phyloP scores from a whole-genome alignment of 2,113 vertebrate genomes.

The Xenus cinereus region DNA sequence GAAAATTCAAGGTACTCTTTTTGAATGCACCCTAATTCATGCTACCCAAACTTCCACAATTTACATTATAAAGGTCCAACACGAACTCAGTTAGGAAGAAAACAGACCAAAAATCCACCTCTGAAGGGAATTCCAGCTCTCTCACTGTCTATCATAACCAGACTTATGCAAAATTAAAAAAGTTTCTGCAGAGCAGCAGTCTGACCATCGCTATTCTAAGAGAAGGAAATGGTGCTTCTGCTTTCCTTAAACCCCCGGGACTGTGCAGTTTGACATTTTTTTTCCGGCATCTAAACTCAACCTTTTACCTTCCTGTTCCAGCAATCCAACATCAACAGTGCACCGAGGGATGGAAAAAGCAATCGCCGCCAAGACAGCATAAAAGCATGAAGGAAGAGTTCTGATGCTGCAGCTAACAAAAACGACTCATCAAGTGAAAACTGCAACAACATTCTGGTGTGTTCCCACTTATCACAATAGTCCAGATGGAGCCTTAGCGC shows the following conservation, averaged over 20 bases:
- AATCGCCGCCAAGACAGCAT: neutral
- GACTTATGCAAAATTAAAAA: neutral
- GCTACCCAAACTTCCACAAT: neutral
- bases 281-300: neutral
- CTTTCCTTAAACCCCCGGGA: neutral
- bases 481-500: neutral
- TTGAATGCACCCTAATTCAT: neutral
- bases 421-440: neutral
- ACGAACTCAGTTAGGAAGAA: neutral
- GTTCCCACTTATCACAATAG: constrained; percentile 26
- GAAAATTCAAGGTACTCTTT: neutral
- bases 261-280: neutral
- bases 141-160: neutral
- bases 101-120: neutral
- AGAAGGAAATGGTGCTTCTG: neutral
- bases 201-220: neutral
- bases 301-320: neutral
- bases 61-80: neutral
- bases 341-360: neutral
- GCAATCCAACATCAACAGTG: neutral
- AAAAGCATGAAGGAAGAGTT: neutral
- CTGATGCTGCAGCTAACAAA: neutral
- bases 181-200: neutral
- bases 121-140: neutral
- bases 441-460: neutral